These are phyloP conservation scores for Elysia chlorotica DNA, from an alignment of 1,140 invertebrate species.

Conservation along the genomic window DNA sequence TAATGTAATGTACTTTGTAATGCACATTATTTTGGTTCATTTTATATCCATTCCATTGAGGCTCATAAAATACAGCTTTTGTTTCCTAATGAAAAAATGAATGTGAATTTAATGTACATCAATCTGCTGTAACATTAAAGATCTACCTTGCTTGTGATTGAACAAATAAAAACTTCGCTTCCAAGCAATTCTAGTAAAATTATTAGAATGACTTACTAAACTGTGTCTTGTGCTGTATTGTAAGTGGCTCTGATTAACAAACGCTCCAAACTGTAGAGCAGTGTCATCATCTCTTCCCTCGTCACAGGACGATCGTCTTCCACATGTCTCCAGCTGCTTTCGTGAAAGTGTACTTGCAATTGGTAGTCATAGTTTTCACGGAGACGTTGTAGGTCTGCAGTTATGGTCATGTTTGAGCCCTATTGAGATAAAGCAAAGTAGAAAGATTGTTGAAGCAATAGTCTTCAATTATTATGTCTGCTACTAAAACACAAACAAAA, in stretches of 20 bases:
- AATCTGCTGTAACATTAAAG: too few relatives aligned
- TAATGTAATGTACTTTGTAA: too few relatives aligned
- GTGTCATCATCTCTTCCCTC: conserved; percentile 79
- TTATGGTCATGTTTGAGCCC: conserved; percentile 68
- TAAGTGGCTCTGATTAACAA: conserved; percentile 88
- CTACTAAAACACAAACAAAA: too few relatives aligned
- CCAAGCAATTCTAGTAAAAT: too few relatives aligned
- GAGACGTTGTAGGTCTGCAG: conserved; percentile 71
- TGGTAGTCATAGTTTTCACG: conserved; percentile 71
- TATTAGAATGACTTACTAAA: conserved; percentile 38
- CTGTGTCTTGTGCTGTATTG: conserved; percentile 81
- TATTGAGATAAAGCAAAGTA: conserved; percentile 48
- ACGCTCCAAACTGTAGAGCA: conserved; percentile 79
- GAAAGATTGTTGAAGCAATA: conserved; percentile 2
- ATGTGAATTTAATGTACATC: too few relatives aligned
- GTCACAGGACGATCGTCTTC: conserved; percentile 37
- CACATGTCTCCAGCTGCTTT: conserved; percentile 61
- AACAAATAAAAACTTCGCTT: too few relatives aligned
- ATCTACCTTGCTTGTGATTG: too few relatives aligned
- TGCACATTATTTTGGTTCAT: too few relatives aligned
- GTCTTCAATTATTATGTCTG: too few relatives aligned
- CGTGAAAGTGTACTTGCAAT: conserved; percentile 63
- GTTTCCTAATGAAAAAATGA: too few relatives aligned
- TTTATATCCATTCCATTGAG: too few relatives aligned
- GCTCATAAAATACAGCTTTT: too few relatives aligned